phyloP scores from a whole-genome alignment of 2,797 vertebrate species.

The Liasis olivaceus region DNA sequence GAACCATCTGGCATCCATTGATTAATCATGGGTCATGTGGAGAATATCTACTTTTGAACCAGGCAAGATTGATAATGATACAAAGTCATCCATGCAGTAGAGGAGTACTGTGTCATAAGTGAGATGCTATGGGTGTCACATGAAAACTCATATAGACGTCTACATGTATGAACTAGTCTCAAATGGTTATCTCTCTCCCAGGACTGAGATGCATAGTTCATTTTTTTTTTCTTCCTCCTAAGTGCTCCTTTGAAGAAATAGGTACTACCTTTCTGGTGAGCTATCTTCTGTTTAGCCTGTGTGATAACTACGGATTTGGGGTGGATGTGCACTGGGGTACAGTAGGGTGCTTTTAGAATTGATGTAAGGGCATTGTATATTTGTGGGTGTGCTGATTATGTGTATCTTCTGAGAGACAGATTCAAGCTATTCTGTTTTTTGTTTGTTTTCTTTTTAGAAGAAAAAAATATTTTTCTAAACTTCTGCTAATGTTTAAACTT shows the following conservation, averaged over 20 bases:
- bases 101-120: background rate
- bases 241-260: background rate
- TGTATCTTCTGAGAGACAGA: background rate
- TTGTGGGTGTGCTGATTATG: background rate
- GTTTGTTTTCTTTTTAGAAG: background rate
- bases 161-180: background rate
- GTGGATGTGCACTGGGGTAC: background rate
- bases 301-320: background rate
- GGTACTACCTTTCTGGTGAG: background rate
- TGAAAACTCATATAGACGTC: background rate
- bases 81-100: background rate
- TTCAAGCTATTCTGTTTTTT: background rate
- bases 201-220: background rate
- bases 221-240: background rate
- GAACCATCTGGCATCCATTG: background rate
- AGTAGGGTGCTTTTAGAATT: background rate
- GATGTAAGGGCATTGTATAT: too few relatives aligned
- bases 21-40: too few relatives aligned
- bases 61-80: background rate
- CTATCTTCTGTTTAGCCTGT: background rate
- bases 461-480: background rate
- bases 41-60: background rate
- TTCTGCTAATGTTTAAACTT: background rate
- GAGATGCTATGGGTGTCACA: background rate
- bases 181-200: background rate